Percentiles rank a stretch among this genome's conserved stretches.
Conservation (phyloP, 64 coral and sea anemone species). For the Acropora yongei region DNA sequence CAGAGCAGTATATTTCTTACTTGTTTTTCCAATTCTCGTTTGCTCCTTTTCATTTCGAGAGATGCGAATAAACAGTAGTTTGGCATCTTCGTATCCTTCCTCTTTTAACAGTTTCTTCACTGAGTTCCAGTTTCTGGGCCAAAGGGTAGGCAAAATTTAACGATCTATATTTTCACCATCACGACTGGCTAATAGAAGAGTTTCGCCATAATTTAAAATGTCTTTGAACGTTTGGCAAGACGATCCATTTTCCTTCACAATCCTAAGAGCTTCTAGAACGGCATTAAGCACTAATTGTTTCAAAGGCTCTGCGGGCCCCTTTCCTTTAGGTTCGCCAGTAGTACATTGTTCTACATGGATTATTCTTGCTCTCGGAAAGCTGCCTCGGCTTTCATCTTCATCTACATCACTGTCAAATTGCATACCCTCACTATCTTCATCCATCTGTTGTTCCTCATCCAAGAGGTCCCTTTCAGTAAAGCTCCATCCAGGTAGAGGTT, state of each 20-base stretch:
- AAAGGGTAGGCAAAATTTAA: slow-evolving; percentile 43
- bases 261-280: neutral
- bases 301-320: neutral
- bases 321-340: neutral
- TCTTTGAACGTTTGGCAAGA: neutral
- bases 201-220: too few species aligned
- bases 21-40: slow-evolving; percentile 46
- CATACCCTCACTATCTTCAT: slow-evolving; percentile 55
- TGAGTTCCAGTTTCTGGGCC: slow-evolving; percentile 73
- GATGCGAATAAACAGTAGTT: slow-evolving; percentile 67
- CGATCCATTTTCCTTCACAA: neutral
- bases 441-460: slow-evolving; percentile 51
- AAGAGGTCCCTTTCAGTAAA: slow-evolving; percentile 27
- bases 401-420: slow-evolving; percentile 38
- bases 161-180: neutral
- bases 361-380: too few species aligned
- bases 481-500: slow-evolving; percentile 4
- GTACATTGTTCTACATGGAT: too few species aligned
- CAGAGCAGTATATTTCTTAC: slow-evolving; percentile 54
- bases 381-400: slow-evolving; percentile 26
- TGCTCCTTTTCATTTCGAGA: slow-evolving; percentile 43
- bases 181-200: too few species aligned
- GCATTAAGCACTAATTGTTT: neutral
- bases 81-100: slow-evolving; percentile 62
- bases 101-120: slow-evolving; percentile 68